Evolutionary conservation across 2,113 vertebrate species (phyloP), one percentile per base, ranked within the genome.

Genomic region (Sinocyclocheilus grahami): DNA sequence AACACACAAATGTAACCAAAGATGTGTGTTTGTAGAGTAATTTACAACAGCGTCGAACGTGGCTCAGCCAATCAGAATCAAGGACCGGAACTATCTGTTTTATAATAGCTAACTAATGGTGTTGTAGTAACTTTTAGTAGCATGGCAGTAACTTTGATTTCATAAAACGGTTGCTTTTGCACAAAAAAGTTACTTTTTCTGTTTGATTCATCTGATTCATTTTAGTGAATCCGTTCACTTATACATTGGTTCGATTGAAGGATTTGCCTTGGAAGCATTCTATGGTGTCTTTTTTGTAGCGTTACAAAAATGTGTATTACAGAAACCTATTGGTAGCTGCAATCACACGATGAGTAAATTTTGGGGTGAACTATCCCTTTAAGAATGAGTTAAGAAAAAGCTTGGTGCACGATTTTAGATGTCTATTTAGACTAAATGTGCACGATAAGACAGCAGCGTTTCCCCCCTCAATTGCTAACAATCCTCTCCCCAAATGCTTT

Each of bases 401-500:
- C 53, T 55, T 55, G 53, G 3, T 0, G 4, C 53, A 55, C 6
- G 53, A 18, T 55, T 55, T n/a, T n/a, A n/a, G n/a, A n/a, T n/a
- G n/a, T n/a, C n/a, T n/a, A n/a, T n/a, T n/a, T n/a, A n/a, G n/a
- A n/a, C n/a, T n/a, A n/a, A 55, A 55, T 18, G 1, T 55, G 16
- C 16, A 2, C 53, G 0, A 3, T 18, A 55, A 60, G 14, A 39
- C 77, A n/a, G 5, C 77, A 79, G 33, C 77, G 60, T 39, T 79
- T 79, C 12, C 55, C 53, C 53, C 30, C 67, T 79, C 18, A n/a
- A 79, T 33, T 79, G 77, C 33, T 79, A 79, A 79, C 77, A 60
- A 60, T 30, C 53, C 20, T n/a, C 11, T 79, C 20, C 20, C 30
- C 53, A 14, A 39, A 39, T 39, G 4, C 3, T 16, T 72, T 11